Evolutionary conservation across 1,140 invertebrate species (phyloP).

Genomic region (Antheraea pernyi): DNA sequence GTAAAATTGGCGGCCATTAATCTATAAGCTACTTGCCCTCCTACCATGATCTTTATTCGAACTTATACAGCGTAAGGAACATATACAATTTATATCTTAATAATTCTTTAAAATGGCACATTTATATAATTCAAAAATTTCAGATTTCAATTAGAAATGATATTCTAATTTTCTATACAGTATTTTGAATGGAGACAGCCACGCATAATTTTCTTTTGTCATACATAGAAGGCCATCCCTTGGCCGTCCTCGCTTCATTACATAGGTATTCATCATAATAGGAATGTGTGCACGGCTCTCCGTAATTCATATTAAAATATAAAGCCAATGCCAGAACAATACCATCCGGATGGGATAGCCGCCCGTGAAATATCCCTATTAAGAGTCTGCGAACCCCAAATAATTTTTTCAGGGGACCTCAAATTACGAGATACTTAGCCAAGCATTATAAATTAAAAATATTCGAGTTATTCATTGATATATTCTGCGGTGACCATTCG

Average conservation of each 20-base stretch:
- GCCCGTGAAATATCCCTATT: conserved; percentile 1
- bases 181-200: not conserved
- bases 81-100: too few relatives aligned
- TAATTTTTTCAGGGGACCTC: not conserved
- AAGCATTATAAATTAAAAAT: not conserved
- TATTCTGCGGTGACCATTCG: not conserved
- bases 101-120: too few relatives aligned
- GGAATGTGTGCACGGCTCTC: not conserved
- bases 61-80: too few relatives aligned
- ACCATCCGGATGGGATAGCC: not conserved
- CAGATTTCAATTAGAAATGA: not conserved
- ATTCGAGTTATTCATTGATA: not conserved
- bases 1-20: too few relatives aligned
- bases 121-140: too few relatives aligned
- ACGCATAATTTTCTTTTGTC: conserved; percentile 2
- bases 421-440: not conserved
- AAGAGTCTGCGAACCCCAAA: not conserved
- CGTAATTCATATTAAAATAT: conserved; percentile 7
- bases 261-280: conserved; percentile 2
- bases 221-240: not conserved
- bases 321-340: conserved; percentile 7
- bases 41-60: too few relatives aligned
- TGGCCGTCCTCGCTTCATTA: not conserved
- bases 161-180: not conserved
- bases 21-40: too few relatives aligned